Conservation (phyloP, 2,797 vertebrate species). For the Tolypeutes matacus region DNA sequence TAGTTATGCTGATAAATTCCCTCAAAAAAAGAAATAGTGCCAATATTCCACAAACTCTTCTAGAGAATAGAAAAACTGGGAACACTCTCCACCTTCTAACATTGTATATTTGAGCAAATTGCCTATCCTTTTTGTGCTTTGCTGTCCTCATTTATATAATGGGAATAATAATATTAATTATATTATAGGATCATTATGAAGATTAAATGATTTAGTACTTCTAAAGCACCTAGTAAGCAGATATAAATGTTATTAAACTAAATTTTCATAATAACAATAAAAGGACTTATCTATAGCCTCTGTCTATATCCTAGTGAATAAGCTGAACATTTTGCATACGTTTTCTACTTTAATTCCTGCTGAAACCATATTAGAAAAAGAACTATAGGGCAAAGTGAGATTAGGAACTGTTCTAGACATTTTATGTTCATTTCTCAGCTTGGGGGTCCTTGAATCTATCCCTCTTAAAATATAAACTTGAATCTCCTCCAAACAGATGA, state of each 20-base stretch:
- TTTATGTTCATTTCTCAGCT: background rate
- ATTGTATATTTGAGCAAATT: background rate
- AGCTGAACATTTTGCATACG: background rate
- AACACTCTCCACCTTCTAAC: background rate
- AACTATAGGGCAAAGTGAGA: background rate
- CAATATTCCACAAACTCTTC: rapidly evolving
- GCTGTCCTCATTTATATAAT: background rate
- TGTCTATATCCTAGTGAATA: background rate
- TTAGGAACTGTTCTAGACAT: background rate
- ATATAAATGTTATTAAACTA: background rate
- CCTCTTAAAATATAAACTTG: too few relatives aligned
- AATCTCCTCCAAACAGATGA: background rate
- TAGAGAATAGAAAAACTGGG: background rate
- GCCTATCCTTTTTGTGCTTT: background rate
- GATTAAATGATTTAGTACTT: background rate
- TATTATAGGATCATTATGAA: background rate
- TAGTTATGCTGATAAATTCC: background rate
- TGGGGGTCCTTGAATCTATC: background rate
- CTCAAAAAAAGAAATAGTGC: background rate
- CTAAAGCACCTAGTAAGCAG: background rate
- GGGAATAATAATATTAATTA: background rate
- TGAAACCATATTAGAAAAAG: too few relatives aligned
- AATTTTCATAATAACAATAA: background rate
- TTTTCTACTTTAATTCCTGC: background rate
- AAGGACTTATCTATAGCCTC: too few relatives aligned